Percentiles rank a stretch among this genome's conserved stretches.
phyloP scores from a whole-genome alignment of 2,113 vertebrate genomes.

The Gobius niger region DNA sequence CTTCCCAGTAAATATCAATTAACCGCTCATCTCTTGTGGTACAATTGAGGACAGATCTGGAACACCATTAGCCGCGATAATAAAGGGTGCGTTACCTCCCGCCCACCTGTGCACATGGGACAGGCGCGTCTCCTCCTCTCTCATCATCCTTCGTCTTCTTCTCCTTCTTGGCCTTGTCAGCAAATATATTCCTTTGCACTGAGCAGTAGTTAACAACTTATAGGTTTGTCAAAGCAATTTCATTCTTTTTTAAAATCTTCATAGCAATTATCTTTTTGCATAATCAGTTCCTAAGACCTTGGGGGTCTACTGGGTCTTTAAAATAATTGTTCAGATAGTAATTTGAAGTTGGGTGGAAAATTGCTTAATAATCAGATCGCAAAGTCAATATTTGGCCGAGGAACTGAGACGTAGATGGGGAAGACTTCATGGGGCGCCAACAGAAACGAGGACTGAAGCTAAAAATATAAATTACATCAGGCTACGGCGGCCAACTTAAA shows the following conservation, averaged over 20 bases:
- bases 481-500: slow-evolving; percentile 46
- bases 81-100: slow-evolving; percentile 72
- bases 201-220: slow-evolving; percentile 79
- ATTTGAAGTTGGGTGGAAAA: slow-evolving; percentile 80
- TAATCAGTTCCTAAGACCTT: slow-evolving; percentile 80
- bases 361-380: slow-evolving; percentile 82
- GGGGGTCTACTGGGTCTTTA: slow-evolving; percentile 76
- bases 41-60: slow-evolving; percentile 80
- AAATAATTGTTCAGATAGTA: slow-evolving; percentile 80
- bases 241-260: slow-evolving; percentile 79
- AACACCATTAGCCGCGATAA: slow-evolving; percentile 78
- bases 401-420: slow-evolving; percentile 71
- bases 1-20: slow-evolving; percentile 79
- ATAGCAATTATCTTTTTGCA: slow-evolving; percentile 81
- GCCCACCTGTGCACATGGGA: slow-evolving; percentile 72
- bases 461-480: slow-evolving; percentile 59
- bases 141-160: slow-evolving; percentile 40
- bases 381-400: slow-evolving; percentile 78
- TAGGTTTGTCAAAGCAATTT: slow-evolving; percentile 82
- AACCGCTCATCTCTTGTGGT: slow-evolving; percentile 74
- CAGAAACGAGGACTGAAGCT: slow-evolving; percentile 35
- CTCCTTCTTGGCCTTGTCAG: slow-evolving; percentile 75
- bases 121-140: slow-evolving; percentile 44
- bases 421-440: slow-evolving; percentile 63
- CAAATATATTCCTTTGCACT: slow-evolving; percentile 79